phyloP scores from a whole-genome alignment of 2,888 invertebrate species.

The Calameuta pallipes region DNA sequence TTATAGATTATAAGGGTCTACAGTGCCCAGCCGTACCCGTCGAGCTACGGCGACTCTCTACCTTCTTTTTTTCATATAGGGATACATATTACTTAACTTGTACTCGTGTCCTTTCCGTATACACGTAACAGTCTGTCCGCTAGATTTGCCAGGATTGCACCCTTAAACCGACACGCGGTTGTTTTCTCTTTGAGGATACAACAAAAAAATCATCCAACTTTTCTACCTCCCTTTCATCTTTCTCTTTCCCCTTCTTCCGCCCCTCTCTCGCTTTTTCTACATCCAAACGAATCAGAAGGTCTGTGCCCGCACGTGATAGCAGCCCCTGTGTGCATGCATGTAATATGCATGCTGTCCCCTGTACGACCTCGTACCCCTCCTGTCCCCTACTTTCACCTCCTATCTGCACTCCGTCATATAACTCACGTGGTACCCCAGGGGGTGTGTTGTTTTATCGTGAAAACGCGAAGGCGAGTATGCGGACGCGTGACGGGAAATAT shows the following conservation, averaged over 20 bases:
- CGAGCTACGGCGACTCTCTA: not conserved
- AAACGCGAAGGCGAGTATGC: conserved; percentile 21
- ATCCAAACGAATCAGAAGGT: not conserved
- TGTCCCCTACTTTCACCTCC: not conserved
- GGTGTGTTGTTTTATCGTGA: conserved; percentile 25
- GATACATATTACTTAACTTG: too few species aligned
- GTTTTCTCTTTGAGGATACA: conserved; percentile 6
- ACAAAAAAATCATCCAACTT: conserved; percentile 13
- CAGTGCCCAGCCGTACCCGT: not conserved
- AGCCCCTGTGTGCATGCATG: conserved; percentile 33
- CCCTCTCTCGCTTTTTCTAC: conserved; percentile 17
- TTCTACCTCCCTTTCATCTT: conserved; percentile 12
- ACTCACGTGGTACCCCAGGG: conserved; percentile 16
- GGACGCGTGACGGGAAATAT: not conserved
- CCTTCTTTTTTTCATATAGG: not conserved
- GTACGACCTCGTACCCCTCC: not conserved
- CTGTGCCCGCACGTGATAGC: conserved; percentile 27
- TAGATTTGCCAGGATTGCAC: not conserved
- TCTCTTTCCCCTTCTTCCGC: conserved; percentile 10
- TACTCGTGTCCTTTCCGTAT: not conserved
- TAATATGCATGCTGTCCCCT: conserved; percentile 36
- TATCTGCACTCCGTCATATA: not conserved
- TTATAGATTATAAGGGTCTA: not conserved
- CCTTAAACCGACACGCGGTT: not conserved
- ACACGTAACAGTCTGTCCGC: not conserved